Evolutionary conservation across 2,113 vertebrate species (phyloP), one percentile per base, ranked within the genome.

Genomic region (Gyps fulvus): DNA sequence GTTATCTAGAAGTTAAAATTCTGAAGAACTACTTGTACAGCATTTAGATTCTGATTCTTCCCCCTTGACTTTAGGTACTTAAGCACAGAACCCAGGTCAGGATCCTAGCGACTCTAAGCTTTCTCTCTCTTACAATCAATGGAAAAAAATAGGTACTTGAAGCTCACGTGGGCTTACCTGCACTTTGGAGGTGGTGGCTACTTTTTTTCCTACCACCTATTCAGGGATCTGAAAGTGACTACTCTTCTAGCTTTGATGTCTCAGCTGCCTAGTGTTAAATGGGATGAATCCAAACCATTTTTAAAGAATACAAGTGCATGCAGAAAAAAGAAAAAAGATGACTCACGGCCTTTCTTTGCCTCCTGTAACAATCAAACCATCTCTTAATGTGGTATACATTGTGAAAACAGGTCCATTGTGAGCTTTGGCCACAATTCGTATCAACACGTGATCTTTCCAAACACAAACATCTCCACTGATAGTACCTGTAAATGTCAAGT

Each of bases 401-500:
- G 99, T 99, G 96, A 99, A 99, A 97, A 99, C 99, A 9, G 99
- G 99, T 93, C 99, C 99, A 6, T 98, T 99, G 98, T 99, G 99
- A 94, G 99, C 99, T 98, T 99, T 99, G 97, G 99, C 99, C 98
- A 99, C 99, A 96, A 99, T 98, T 97, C 99, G 98, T 87, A 99
- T 98, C 98, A 99, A 96, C 93, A 99, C 92, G 93, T 99, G 99
- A 55, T 99, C 99, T 97, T 99, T 99, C 99, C 99, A 99, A 91
- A 99, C 99, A 98, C 99, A 99, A 91, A 99, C 99, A 98, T 99
- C 99, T 96, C 99, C 99, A 99, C 99, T 99, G 98, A 99, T 99
- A 96, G 99, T 99, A 99, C 99, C 99, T 98, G 99, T 99, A 99
- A 99, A 99, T 91, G 99, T 99, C 99, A 99, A 99, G 99, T 99